phyloP scores from a whole-genome alignment of 2,888 invertebrate species.

The Unio delphinus region DNA sequence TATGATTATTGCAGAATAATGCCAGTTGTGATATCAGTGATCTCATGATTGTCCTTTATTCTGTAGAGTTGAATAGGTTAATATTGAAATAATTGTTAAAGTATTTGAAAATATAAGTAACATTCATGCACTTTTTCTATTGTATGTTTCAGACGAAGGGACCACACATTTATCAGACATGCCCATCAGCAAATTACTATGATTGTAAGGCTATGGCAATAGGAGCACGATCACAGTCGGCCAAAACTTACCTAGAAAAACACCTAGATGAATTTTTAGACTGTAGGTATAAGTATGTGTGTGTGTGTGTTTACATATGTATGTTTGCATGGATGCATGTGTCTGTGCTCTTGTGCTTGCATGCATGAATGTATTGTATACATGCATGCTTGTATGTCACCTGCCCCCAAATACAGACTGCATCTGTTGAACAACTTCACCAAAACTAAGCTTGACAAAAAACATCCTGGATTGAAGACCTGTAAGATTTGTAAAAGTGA shows the following conservation, averaged over 20 bases:
- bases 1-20: too few species aligned
- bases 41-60: too few species aligned
- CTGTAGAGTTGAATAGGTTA: too few species aligned
- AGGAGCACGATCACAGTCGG: conserved; percentile 96
- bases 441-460: too few species aligned
- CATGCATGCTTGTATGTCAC: not conserved
- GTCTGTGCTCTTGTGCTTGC: too few species aligned
- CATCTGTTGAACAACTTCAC: too few species aligned
- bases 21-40: too few species aligned
- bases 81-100: too few species aligned
- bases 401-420: too few species aligned
- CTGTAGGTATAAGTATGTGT: conserved; percentile 52
- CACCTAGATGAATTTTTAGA: conserved; percentile 83
- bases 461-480: too few species aligned
- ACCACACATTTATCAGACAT: conserved; percentile 96
- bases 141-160: conserved; percentile 74
- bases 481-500: too few species aligned
- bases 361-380: not conserved
- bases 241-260: conserved; percentile 96
- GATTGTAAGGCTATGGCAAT: conserved; percentile 99
- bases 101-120: too few species aligned
- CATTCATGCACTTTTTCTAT: conserved; percentile 1
- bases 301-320: not conserved
- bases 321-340: not conserved
- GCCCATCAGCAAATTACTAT: conserved; percentile 96